Evolutionary conservation across 2,113 vertebrate genomes (phyloP).

Genomic region (Etheostoma cragini): DNA sequence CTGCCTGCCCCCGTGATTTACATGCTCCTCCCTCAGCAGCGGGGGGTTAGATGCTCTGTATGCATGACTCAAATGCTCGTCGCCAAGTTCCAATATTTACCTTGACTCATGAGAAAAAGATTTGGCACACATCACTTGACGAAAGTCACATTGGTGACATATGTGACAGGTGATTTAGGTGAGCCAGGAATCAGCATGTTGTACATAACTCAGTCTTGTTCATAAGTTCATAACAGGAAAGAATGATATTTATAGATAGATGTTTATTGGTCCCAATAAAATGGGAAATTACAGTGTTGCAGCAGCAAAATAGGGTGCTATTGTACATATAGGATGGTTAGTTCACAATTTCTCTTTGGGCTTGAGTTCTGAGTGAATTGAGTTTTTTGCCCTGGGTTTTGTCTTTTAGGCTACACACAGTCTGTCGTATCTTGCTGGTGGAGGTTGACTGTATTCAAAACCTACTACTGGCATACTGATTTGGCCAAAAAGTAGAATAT

Average conservation of each 20-base stretch:
- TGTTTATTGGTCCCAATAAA: too few species aligned
- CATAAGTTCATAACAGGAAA: not conserved
- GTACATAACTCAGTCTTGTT: not conserved
- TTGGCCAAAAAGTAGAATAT: too few species aligned
- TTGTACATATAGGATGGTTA: not conserved
- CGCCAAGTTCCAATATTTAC: constrained; percentile 25
- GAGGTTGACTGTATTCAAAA: not conserved
- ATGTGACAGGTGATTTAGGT: constrained; percentile 5
- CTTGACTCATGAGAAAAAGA: constrained; percentile 35
- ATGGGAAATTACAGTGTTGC: too few species aligned
- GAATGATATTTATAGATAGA: not conserved
- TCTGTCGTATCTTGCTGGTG: not conserved
- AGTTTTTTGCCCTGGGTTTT: not conserved
- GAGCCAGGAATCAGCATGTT: not conserved
- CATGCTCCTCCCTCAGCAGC: constrained; percentile 34
- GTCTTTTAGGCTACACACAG: not conserved
- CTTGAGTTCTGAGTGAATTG: not conserved
- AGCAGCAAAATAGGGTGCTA: not conserved
- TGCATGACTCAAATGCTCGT: constrained; percentile 35
- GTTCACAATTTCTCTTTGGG: not conserved
- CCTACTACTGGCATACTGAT: too few species aligned
- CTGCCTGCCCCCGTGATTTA: constrained; percentile 44
- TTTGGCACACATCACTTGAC: constrained; percentile 29
- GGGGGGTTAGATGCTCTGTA: constrained; percentile 17
- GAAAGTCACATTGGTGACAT: constrained; percentile 1